These are phyloP conservation scores for Turdus rufiventris DNA, from an alignment of 2,113 vertebrate species.

Conservation along the genomic window DNA sequence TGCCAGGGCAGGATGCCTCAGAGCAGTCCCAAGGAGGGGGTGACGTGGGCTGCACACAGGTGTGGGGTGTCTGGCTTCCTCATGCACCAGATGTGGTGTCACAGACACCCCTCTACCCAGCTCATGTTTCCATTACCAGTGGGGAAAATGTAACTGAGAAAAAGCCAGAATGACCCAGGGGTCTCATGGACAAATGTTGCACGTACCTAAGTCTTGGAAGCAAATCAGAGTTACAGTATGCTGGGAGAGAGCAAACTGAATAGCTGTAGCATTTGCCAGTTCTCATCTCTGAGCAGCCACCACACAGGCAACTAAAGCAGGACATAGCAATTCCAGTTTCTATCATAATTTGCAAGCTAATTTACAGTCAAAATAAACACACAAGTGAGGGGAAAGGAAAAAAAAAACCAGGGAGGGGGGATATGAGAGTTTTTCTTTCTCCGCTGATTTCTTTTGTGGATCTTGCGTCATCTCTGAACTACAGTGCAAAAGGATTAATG, in stretches of 20 bases:
- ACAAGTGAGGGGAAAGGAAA: neutral
- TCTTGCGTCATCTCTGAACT: neutral
- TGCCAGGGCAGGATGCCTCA: neutral
- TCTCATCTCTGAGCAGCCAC: neutral
- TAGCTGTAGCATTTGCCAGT: neutral
- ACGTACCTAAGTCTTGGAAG: neutral
- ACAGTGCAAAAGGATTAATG: neutral
- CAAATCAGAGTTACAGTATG: neutral
- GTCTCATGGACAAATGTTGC: neutral
- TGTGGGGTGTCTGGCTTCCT: neutral
- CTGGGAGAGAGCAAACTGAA: neutral
- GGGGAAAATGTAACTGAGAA: neutral
- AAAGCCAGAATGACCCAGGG: neutral
- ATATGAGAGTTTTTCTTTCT: neutral
- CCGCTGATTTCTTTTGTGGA: neutral
- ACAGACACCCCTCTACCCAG: neutral
- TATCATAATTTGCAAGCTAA: neutral
- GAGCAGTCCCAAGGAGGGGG: neutral
- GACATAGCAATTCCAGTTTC: neutral
- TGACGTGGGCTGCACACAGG: neutral
- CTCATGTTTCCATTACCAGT: neutral
- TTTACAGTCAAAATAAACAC: neutral
- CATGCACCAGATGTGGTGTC: slow-evolving; percentile 21
- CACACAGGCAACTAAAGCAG: neutral
- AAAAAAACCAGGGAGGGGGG: accelerated